Base-by-base conservation (phyloP, 2,888 invertebrate genomes). In the Luperina nickerlii region DNA sequence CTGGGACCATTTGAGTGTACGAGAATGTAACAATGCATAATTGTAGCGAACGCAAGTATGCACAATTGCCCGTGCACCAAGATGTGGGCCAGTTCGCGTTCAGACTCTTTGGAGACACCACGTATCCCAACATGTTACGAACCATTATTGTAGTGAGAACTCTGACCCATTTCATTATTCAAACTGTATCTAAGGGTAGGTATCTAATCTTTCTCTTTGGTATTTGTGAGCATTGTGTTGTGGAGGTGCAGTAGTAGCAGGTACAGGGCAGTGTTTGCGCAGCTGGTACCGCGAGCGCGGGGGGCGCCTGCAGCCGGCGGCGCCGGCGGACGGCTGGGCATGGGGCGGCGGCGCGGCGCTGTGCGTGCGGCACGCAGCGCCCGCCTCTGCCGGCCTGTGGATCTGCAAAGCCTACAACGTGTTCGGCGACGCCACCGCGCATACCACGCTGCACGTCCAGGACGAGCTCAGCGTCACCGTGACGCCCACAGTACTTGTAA, bases 261-360 rank as follows among this genome's bases (percentile, higher is more conserved):
- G 51, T 54, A 54, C 32, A 70, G 32, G 9, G 51, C 54, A 32
- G 24, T 54, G 54, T n/a, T 57, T 38, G 67, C 20, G 60, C 90
- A 97, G 97, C 38, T 97, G 97, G 97, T 97, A 97, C 92, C 97
- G 97, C 74, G 97, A 97, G 90, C 89, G 93, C 66, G 93, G 94
- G 90, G 98, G 97, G 8, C 97, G 97, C 71, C 95, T 97, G 88
- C 91, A 92, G 86, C 91, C 94, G 8, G 93, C 92, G 73, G 92
- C 84, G 78, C 78, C 88, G 27, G 83, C 79, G 6, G 75, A 85
- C 76, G 80, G 96, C 75, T 98, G 98, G 97, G 95, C 97, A 87
- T 98, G 98, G 98, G 93, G 98, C 91, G 97, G 97, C 69, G 98
- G 98, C 62, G 97, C 97, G 82, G 98, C 98, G 95, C 97, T 97